A percentile compares a stretch with the other conserved stretches of the same genome.
These are phyloP conservation scores for Molossus molossus DNA, from an alignment of 2,797 vertebrate genomes.

Conservation along the genomic window DNA sequence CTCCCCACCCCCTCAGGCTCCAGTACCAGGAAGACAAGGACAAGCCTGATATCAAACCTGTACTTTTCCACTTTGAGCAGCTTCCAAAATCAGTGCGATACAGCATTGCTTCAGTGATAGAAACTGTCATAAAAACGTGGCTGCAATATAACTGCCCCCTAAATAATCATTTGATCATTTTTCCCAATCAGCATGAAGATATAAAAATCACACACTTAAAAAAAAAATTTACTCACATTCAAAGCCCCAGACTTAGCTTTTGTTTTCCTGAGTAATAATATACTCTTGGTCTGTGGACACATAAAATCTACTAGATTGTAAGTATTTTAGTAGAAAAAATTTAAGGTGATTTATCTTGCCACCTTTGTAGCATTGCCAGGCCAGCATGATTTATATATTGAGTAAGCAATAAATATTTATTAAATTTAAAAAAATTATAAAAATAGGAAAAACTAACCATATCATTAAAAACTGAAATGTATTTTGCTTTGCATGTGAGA, in stretches of 20 bases:
- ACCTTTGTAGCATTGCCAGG: background rate
- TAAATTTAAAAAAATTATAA: background rate
- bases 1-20: no score
- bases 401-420: background rate
- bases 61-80: background rate
- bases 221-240: background rate
- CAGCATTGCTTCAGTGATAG: background rate
- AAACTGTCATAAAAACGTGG: background rate
- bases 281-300: background rate
- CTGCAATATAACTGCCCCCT: background rate
- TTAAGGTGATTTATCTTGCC: background rate
- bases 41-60: background rate
- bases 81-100: background rate
- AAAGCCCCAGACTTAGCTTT: background rate
- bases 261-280: background rate
- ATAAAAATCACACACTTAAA: background rate
- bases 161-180: background rate
- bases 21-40: background rate
- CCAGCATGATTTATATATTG: background rate
- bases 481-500: background rate
- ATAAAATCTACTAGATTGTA: background rate
- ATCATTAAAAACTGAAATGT: background rate
- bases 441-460: background rate
- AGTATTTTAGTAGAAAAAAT: conserved; percentile 15
- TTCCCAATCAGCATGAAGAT: background rate